phyloP scores from a whole-genome alignment of 2,888 invertebrate genomes.

The Eledona agricola region DNA sequence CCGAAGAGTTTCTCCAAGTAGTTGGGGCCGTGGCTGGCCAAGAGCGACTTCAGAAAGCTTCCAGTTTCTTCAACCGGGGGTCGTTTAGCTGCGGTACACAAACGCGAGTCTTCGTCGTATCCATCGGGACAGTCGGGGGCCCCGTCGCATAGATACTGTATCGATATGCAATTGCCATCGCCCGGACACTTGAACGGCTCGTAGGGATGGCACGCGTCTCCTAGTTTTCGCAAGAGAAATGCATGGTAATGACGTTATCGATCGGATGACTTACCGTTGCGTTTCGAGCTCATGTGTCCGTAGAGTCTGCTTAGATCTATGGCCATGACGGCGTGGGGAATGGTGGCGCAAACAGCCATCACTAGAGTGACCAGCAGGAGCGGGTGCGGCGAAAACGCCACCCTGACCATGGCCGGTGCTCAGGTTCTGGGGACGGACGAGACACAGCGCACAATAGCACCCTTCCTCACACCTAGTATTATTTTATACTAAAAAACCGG shows the following conservation, averaged over 20 bases:
- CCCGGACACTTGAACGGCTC: conserved; percentile 97
- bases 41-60: conserved; percentile 90
- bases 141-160: conserved; percentile 95
- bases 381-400: conserved; percentile 59
- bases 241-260: conserved; percentile 48
- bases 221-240: conserved; percentile 56
- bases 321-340: conserved; percentile 73
- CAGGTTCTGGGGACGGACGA: conserved; percentile 51
- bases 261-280: conserved; percentile 70
- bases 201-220: conserved; percentile 87
- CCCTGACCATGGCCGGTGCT: conserved; percentile 61
- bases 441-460: conserved; percentile 53
- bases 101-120: conserved; percentile 93
- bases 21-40: conserved; percentile 95
- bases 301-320: conserved; percentile 85
- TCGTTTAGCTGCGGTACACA: conserved; percentile 95
- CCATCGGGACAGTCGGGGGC: conserved; percentile 94
- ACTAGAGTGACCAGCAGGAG: conserved; percentile 64
- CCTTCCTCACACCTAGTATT: conserved; percentile 49
- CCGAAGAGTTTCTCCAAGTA: conserved; percentile 97
- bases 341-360: conserved; percentile 71
- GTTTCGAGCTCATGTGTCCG: conserved; percentile 76
- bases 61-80: conserved; percentile 97
- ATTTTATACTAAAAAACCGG: conserved; percentile 49
- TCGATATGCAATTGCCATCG: conserved; percentile 93